These are phyloP conservation scores for Petrocephalus schoutedeni DNA, from an alignment of 2,797 vertebrate species.

Conservation along the genomic window DNA sequence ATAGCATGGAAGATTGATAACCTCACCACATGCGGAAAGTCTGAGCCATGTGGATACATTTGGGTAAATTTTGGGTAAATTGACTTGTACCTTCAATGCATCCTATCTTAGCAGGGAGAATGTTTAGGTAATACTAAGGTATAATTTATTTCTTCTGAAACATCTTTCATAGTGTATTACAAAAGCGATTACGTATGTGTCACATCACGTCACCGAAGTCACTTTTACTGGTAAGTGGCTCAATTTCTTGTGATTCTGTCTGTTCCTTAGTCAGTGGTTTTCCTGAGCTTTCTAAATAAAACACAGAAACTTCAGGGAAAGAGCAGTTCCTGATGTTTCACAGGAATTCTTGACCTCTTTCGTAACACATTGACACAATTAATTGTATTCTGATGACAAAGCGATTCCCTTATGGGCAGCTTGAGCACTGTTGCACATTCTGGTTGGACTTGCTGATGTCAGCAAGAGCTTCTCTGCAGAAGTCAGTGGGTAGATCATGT, in stretches of 20 bases:
- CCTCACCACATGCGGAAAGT: not conserved
- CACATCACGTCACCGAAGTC: not conserved
- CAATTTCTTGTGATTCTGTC: not conserved
- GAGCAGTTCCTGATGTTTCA: conserved; percentile 10
- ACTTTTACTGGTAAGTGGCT: not conserved
- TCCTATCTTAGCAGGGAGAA: not conserved
- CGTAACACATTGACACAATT: not conserved
- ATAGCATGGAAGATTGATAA: not conserved
- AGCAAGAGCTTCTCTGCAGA: not conserved
- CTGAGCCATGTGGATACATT: not conserved
- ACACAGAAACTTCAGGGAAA: conserved; percentile 21
- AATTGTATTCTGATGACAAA: not conserved
- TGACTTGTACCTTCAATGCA: not conserved
- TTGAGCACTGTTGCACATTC: not conserved
- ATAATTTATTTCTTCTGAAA: not conserved
- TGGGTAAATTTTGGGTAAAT: not conserved
- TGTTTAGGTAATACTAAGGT: not conserved
- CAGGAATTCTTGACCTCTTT: conserved; percentile 7
- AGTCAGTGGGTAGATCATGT: not conserved
- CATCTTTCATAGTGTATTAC: not conserved
- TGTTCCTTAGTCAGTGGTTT: not conserved
- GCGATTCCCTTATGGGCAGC: not conserved
- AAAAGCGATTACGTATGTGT: not conserved
- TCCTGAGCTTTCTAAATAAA: conserved; percentile 48
- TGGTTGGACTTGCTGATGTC: not conserved